These are phyloP conservation scores for Dioctria rufipes DNA, from an alignment of 2,888 invertebrate species.

Conservation along the genomic window DNA sequence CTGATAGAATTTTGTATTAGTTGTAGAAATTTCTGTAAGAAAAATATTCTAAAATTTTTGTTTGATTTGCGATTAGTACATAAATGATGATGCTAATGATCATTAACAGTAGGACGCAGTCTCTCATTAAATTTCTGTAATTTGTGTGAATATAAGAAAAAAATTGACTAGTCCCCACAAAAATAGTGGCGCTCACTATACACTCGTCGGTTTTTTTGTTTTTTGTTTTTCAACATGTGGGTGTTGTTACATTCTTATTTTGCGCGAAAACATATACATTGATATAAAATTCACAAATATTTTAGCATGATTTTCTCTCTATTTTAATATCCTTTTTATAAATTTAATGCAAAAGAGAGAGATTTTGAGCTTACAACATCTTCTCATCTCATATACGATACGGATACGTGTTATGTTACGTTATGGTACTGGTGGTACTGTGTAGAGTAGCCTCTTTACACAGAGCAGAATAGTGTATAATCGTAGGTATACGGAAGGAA, in stretches of 20 bases:
- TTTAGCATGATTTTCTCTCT: constrained; percentile 19
- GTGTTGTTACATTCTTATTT: not conserved
- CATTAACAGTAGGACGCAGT: constrained; percentile 29
- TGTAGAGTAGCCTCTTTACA: not conserved
- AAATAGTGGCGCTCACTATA: constrained; percentile 41
- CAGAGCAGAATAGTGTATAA: not conserved
- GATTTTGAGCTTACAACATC: not conserved
- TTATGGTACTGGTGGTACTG: not conserved
- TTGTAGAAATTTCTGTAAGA: not conserved
- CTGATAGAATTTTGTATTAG: too few species aligned
- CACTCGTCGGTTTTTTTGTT: constrained; percentile 1
- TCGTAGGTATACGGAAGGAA: not conserved
- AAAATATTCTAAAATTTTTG: constrained; percentile 42
- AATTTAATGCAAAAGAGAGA: constrained; percentile 51
- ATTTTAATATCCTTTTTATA: constrained; percentile 43
- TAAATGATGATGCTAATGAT: too few species aligned
- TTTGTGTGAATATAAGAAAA: not conserved
- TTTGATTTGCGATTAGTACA: not conserved
- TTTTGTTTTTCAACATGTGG: too few species aligned
- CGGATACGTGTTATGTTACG: not conserved
- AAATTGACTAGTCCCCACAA: constrained; percentile 31
- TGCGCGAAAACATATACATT: constrained; percentile 31
- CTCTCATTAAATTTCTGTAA: constrained; percentile 21
- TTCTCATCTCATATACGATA: constrained; percentile 32
- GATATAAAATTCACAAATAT: too few species aligned